phyloP scores from a whole-genome alignment of 2,888 invertebrate genomes.

The Empis stercorea region DNA sequence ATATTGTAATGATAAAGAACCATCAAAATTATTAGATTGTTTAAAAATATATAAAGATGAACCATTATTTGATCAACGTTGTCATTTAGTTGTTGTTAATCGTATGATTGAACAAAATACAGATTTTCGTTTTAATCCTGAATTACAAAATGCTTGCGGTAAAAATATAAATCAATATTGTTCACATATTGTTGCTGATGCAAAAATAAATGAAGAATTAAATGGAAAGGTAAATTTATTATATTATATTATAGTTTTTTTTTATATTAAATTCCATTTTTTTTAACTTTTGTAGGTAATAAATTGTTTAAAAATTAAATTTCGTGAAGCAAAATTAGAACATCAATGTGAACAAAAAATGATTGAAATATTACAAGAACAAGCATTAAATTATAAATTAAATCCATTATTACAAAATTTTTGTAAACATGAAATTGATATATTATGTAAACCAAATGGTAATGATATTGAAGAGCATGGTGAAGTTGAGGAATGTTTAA shows the following conservation, averaged over 20 bases:
- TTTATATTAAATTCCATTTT: too few species aligned
- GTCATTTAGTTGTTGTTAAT: constrained; percentile 70
- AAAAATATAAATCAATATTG: constrained; percentile 69
- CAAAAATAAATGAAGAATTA: constrained; percentile 53
- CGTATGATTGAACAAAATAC: constrained; percentile 82
- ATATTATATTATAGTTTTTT: too few species aligned
- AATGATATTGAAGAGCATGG: constrained; percentile 36
- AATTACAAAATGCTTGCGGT: constrained; percentile 67
- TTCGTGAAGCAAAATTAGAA: constrained; percentile 59
- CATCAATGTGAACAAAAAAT: constrained; percentile 71
- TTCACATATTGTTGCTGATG: constrained; percentile 40
- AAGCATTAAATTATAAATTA: constrained; percentile 80
- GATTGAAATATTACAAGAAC: constrained; percentile 67
- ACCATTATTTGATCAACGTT: constrained; percentile 65
- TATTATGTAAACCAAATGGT: constrained; percentile 40
- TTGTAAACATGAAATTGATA: constrained; percentile 61
- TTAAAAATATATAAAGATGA: constrained; percentile 67
- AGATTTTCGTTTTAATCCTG: constrained; percentile 81
- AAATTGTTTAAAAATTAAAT: constrained; percentile 69
- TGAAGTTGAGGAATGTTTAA: constrained; percentile 78
- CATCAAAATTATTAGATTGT: constrained; percentile 59
- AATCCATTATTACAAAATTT: constrained; percentile 75
- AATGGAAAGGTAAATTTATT: constrained; percentile 70
- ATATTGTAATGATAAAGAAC: constrained; percentile 65
- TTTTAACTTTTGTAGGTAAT: constrained; percentile 38